phyloP scores from a whole-genome alignment of 2,113 vertebrate species.

The Pantherophis guttatus region DNA sequence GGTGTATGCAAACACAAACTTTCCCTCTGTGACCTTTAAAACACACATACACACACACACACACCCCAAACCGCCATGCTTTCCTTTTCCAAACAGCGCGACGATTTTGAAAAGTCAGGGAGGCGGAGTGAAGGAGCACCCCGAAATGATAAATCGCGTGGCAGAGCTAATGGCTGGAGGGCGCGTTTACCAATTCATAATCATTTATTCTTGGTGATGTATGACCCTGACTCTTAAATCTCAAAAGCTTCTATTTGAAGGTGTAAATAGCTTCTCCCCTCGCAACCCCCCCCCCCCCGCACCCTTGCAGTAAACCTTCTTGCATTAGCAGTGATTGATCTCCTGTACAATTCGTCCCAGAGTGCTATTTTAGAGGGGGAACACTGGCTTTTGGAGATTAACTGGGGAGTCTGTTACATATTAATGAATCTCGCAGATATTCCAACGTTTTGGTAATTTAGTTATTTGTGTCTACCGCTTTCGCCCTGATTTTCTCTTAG shows the following conservation, averaged over 20 bases:
- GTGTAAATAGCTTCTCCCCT: constrained; percentile 76
- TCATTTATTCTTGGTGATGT: constrained; percentile 88
- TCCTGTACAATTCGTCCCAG: constrained; percentile 85
- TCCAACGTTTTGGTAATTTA: constrained; percentile 86
- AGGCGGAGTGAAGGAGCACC: constrained; percentile 23
- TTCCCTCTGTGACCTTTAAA: constrained; percentile 56
- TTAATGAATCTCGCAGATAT: constrained; percentile 82
- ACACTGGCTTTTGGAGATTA: constrained; percentile 85
- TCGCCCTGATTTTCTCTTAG: constrained; percentile 79
- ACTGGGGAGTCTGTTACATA: constrained; percentile 83
- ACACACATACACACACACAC: neutral
- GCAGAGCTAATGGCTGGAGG: constrained; percentile 84
- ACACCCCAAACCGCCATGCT: constrained; percentile 49
- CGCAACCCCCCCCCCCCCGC: neutral
- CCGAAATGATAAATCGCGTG: constrained; percentile 82
- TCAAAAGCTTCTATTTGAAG: constrained; percentile 86
- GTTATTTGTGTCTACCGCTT: constrained; percentile 83
- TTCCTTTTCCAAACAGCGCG: constrained; percentile 67
- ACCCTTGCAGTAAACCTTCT: constrained; percentile 78
- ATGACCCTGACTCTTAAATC: constrained; percentile 83
- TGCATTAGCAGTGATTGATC: constrained; percentile 87
- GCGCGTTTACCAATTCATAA: constrained; percentile 85
- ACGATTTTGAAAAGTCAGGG: constrained; percentile 74
- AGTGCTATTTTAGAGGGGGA: constrained; percentile 85
- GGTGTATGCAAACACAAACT: constrained; percentile 75